Percentiles rank a stretch among this genome's conserved stretches.
Conservation (phyloP, 2,797 vertebrate species). For the Vultur gryphus region DNA sequence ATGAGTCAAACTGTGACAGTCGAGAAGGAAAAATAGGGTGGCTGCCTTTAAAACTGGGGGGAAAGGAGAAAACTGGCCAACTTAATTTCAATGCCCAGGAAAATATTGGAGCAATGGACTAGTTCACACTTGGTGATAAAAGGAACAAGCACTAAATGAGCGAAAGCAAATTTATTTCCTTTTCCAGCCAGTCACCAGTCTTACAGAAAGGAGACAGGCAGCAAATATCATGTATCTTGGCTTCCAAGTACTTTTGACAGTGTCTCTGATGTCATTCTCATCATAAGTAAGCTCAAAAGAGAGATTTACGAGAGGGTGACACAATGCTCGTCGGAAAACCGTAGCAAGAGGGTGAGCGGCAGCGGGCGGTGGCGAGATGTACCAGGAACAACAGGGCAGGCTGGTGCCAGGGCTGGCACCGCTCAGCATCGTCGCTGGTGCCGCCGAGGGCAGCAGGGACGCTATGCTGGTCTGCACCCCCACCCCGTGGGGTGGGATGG, state of each 20-base stretch:
- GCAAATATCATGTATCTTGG: neutral
- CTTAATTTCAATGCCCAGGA: neutral
- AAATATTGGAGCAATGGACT: neutral
- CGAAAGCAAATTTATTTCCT: neutral
- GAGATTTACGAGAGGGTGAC: neutral
- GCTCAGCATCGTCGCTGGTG: accelerated
- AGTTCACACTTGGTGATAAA: neutral
- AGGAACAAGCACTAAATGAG: neutral
- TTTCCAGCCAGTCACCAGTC: neutral
- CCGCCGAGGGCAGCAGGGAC: accelerated
- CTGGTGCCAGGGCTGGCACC: neutral
- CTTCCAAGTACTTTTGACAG: neutral
- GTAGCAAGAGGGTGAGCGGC: neutral
- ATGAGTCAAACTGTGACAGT: neutral
- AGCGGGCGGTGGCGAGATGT: neutral
- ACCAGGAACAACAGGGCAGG: neutral
- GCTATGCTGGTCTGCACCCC: neutral
- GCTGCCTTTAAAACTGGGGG: neutral
- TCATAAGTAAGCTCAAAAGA: neutral
- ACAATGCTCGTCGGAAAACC: neutral
- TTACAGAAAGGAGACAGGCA: neutral
- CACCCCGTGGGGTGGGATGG: accelerated
- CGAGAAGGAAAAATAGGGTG: neutral
- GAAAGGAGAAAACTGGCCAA: neutral
- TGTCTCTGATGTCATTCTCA: neutral